Percentiles rank a stretch among this genome's conserved stretches.
Evolutionary conservation across 2,888 invertebrate genomes (phyloP).

Genomic region (Spisula solida): DNA sequence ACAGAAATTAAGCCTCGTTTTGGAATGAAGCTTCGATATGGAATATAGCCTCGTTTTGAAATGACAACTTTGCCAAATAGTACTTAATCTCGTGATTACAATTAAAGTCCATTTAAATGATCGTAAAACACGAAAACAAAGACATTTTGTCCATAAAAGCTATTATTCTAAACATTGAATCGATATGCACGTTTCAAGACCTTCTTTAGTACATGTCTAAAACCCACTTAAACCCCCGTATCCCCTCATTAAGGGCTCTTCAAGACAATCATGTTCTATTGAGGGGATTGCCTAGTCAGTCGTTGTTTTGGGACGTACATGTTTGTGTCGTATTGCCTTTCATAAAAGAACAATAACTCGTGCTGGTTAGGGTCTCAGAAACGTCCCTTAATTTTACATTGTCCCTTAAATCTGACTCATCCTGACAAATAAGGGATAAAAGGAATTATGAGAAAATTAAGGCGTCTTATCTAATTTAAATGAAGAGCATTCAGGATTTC

Average conservation of each 20-base stretch:
- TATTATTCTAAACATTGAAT: slow-evolving; percentile 19
- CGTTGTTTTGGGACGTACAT: slow-evolving; percentile 3
- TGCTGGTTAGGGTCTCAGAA: background rate
- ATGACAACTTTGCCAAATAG: background rate
- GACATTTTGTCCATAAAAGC: slow-evolving; percentile 25
- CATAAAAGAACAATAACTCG: slow-evolving; percentile 12
- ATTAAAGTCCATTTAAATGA: background rate
- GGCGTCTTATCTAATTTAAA: no score
- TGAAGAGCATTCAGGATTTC: no score
- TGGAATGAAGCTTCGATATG: no score
- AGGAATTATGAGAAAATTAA: background rate
- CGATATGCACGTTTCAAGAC: slow-evolving; percentile 23
- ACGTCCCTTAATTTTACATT: slow-evolving; percentile 6
- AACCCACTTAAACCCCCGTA: slow-evolving; percentile 17
- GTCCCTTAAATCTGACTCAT: slow-evolving; percentile 21
- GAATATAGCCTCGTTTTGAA: background rate
- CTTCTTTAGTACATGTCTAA: slow-evolving; percentile 29
- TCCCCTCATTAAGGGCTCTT: slow-evolving; percentile 31
- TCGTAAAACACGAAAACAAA: slow-evolving; percentile 45
- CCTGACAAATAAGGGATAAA: slow-evolving; percentile 6
- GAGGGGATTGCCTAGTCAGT: background rate
- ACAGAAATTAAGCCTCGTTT: background rate
- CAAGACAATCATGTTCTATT: slow-evolving; percentile 17
- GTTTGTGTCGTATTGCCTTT: background rate
- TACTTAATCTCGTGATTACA: background rate